Percentiles rank a stretch among this genome's conserved stretches.
phyloP scores from a whole-genome alignment of 2,797 vertebrate species.

The Eulemur rubriventer region DNA sequence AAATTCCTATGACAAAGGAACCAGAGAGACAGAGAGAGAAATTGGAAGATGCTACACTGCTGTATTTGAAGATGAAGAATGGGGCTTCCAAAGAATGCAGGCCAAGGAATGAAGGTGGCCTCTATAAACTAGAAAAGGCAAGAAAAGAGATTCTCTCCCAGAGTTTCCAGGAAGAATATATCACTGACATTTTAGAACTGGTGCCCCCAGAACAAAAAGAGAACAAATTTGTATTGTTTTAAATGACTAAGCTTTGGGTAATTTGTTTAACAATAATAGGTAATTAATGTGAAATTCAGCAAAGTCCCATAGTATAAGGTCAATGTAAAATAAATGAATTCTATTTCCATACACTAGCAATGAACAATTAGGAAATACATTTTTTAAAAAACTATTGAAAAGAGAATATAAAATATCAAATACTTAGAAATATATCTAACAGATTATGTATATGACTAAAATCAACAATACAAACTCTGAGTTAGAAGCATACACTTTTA shows the following conservation, averaged over 20 bases:
- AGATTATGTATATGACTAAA: background rate
- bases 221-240: background rate
- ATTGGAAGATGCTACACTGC: background rate
- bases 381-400: background rate
- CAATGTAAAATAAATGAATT: background rate
- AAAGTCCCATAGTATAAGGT: background rate
- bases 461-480: background rate
- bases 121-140: background rate
- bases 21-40: background rate
- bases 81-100: background rate
- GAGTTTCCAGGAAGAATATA: background rate
- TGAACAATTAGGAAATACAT: background rate
- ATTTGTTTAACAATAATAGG: background rate
- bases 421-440: background rate
- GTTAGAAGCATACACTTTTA: background rate
- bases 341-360: background rate
- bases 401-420: background rate
- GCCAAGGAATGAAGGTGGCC: background rate
- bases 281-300: background rate
- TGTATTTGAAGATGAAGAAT: background rate
- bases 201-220: background rate
- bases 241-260: background rate
- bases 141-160: background rate
- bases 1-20: slow-evolving; percentile 14
- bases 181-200: background rate